Evolutionary conservation across 2,888 invertebrate species (phyloP), one percentile per base, ranked within the genome.

Genomic region (Lasioglossum leucozonium): DNA sequence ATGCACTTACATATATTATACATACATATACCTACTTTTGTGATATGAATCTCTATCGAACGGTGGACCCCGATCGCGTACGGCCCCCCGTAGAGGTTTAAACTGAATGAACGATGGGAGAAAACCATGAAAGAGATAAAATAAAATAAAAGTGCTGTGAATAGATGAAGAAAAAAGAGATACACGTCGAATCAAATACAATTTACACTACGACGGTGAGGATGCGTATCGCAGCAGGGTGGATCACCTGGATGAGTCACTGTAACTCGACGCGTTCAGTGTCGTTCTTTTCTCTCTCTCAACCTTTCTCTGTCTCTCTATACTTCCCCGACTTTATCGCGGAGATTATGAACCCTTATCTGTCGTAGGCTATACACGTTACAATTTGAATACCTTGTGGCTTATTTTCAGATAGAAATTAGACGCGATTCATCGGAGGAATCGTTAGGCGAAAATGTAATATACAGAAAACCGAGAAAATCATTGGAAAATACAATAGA

Each of bases 61-160:
- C 89, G 89, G 86, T 86, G n/a, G 89, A 67, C 83, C 83, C 69
- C 40, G 67, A n/a, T 84, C 75, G 88, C 67, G 73, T 80, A 81
- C 77, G 73, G 30, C 62, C 18, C 18, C 72, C 72, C 40, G 79
- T 89, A 87, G 87, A 42, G 77, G 75, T 71, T 77, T 67, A 55
- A 47, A 69, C 13, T 55, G 22, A 71, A 55, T 22, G 16, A 30
- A 65, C 10, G 40, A 34, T 16, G 42, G 42, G 18, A 16, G 26
- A 26, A 47, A 67, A 71, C 18, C 62, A 26, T 71, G 47, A 55
- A 65, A 42, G 42, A 34, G 26, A 40, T 62, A 22, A 42, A 71
- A 71, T 67, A 71, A 88, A 62, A 84, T 86, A 82, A 85, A 89
- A 86, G 92, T 92, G 92, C 92, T 92, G 92, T 92, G 92, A 92